Conservation (phyloP, 2,888 invertebrate genomes). For the Linnaemya tessellans region DNA sequence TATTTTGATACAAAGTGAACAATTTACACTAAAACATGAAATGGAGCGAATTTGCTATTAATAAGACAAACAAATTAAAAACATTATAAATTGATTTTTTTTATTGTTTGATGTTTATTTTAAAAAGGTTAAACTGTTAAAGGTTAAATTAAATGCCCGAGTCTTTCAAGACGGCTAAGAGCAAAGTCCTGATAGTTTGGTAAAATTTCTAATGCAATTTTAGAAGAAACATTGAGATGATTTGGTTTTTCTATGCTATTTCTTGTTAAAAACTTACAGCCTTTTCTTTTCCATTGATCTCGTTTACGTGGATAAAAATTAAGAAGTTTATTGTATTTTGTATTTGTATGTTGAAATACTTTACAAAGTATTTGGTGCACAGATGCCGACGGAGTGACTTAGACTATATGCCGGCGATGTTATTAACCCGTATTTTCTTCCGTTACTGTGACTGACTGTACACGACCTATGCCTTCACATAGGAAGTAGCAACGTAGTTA, state of each 20-base stretch:
- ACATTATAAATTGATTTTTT: neutral
- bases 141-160: neutral
- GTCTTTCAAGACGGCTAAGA: neutral
- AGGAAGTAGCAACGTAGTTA: no score
- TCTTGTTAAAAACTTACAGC: neutral
- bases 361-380: no score
- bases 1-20: neutral
- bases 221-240: neutral
- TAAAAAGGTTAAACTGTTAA: neutral
- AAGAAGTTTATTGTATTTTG: no score
- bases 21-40: neutral
- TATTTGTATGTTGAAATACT: no score
- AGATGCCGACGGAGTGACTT: no score
- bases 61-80: neutral
- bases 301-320: no score
- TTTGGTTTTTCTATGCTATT: neutral
- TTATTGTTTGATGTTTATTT: neutral
- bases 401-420: no score
- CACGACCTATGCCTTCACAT: no score
- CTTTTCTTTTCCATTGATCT: no score
- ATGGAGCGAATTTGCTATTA: constrained; percentile 2
- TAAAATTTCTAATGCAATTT: neutral
- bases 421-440: no score
- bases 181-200: neutral
- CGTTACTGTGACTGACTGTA: no score